A percentile compares a stretch with the other conserved stretches of the same genome.
These are phyloP conservation scores for Eclectus roratus DNA, from an alignment of 2,113 vertebrate genomes.

Conservation along the genomic window DNA sequence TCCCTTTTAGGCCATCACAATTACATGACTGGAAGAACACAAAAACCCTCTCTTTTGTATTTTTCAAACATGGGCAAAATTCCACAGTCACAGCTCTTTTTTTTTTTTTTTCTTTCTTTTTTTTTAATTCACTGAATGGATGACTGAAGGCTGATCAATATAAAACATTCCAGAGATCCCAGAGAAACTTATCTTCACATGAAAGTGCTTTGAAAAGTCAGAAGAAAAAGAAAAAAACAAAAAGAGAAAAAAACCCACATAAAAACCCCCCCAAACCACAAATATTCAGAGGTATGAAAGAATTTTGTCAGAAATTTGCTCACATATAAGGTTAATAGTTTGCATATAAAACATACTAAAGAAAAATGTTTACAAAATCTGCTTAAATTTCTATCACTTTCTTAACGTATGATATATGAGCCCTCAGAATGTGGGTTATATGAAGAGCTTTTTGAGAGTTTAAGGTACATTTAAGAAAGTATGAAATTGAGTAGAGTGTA, in stretches of 20 bases:
- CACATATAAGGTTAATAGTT: neutral
- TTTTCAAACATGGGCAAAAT: neutral
- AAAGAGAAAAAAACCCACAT: too few relatives aligned
- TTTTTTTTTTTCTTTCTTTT: neutral
- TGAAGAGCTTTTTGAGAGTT: neutral
- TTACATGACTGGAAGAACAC: neutral
- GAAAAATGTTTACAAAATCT: neutral
- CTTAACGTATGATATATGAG: neutral
- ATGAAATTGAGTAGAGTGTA: neutral
- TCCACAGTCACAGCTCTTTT: neutral
- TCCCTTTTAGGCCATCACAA: neutral
- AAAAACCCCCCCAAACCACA: neutral
- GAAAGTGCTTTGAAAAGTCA: neutral
- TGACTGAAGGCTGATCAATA: neutral
- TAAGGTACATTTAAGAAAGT: neutral
- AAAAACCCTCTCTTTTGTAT: neutral
- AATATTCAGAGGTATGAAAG: neutral
- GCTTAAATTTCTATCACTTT: neutral
- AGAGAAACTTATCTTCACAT: neutral
- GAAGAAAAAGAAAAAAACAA: neutral
- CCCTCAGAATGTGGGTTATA: neutral
- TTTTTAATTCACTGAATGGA: neutral
- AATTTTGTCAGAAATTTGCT: neutral
- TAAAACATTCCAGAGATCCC: neutral
- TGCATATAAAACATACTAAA: neutral